These are phyloP conservation scores for Orchesellides sinensis DNA, from an alignment of 2,888 invertebrate genomes.

Conservation along the genomic window DNA sequence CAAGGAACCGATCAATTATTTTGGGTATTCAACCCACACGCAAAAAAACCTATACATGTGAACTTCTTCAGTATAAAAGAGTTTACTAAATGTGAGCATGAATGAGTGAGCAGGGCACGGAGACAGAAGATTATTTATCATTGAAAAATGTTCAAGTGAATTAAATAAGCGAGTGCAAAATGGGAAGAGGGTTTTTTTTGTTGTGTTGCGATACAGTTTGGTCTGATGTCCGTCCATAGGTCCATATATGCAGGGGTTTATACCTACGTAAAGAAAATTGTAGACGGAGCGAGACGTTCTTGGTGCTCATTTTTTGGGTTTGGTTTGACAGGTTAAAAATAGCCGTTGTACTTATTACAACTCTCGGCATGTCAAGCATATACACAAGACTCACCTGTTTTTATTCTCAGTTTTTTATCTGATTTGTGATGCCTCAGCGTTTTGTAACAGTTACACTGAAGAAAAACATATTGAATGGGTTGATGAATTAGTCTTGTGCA, in stretches of 20 bases:
- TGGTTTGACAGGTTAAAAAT: conserved; percentile 54
- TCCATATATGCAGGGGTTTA: no score
- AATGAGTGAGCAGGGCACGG: no score
- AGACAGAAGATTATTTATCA: neutral
- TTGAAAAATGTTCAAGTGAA: neutral
- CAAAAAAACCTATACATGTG: conserved; percentile 21
- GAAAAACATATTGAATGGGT: conserved; percentile 5
- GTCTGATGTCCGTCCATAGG: no score
- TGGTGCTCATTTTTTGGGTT: conserved; percentile 28
- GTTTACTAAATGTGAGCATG: neutral
- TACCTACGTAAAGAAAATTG: neutral
- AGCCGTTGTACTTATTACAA: conserved; percentile 17
- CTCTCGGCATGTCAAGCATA: neutral
- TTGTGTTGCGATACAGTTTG: no score
- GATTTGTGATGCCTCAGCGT: neutral
- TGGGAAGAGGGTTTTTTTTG: no score
- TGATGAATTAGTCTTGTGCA: conserved; percentile 38
- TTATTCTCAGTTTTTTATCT: conserved; percentile 44
- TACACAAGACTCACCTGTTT: neutral
- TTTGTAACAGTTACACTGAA: neutral
- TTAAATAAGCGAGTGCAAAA: neutral
- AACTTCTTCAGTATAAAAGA: neutral
- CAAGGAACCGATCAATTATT: conserved; percentile 56
- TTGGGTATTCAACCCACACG: conserved; percentile 52
- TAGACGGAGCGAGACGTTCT: conserved; percentile 1